These are phyloP conservation scores for Dolichomitus sp. DNA, from an alignment of 2,888 invertebrate species.

Conservation along the genomic window DNA sequence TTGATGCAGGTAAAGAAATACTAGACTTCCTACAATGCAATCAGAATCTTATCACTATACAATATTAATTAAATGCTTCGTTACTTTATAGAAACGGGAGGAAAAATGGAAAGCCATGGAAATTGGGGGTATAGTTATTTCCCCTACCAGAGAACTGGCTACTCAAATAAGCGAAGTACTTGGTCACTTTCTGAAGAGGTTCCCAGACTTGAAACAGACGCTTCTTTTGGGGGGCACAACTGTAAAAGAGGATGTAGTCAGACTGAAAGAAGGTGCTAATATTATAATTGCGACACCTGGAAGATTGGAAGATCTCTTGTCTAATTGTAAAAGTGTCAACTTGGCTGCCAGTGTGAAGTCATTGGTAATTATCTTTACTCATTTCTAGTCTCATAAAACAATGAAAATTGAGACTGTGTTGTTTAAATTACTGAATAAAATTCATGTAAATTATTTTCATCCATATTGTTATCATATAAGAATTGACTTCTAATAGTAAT, in stretches of 20 bases:
- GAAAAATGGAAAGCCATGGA: conserved; percentile 91
- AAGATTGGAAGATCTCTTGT: conserved; percentile 94
- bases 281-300: conserved; percentile 98
- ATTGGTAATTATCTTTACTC: conserved; percentile 88
- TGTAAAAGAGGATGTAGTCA: conserved; percentile 91
- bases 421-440: background rate
- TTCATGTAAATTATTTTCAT: background rate
- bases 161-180: conserved; percentile 93
- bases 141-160: conserved; percentile 98
- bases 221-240: conserved; percentile 94
- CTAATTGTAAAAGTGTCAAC: conserved; percentile 90
- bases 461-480: too few species aligned
- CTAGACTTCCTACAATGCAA: background rate
- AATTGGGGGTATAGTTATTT: conserved; percentile 96
- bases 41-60: too few species aligned
- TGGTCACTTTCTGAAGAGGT: conserved; percentile 86
- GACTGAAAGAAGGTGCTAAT: conserved; percentile 92
- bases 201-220: conserved; percentile 87
- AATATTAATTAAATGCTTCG: too few species aligned
- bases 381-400: background rate
- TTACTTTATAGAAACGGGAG: conserved; percentile 87
- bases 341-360: conserved; percentile 92
- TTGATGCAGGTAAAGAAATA: conserved; percentile 88
- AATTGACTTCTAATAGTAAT: too few species aligned
- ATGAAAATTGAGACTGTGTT: background rate